Evolutionary conservation across 2,797 vertebrate genomes (phyloP).

Genomic region (Scyliorhinus canicula): DNA sequence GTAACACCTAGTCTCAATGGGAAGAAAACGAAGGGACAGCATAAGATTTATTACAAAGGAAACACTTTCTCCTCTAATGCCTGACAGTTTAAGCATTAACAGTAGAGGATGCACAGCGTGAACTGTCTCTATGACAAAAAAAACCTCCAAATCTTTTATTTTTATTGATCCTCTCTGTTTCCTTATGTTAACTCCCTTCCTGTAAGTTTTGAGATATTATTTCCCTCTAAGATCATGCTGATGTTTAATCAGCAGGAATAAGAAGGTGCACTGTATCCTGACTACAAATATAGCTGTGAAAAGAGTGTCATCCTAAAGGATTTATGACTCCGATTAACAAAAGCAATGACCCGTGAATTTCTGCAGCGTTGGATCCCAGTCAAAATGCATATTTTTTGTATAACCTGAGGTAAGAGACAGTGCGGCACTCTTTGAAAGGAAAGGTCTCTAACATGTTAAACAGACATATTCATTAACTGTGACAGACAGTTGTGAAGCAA

Average conservation of each 20-base stretch:
- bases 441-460: background rate
- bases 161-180: slow-evolving; percentile 59
- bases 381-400: slow-evolving; percentile 24
- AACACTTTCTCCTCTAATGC: slow-evolving; percentile 57
- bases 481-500: background rate
- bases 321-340: slow-evolving; percentile 52
- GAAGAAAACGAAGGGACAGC: slow-evolving; percentile 49
- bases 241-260: slow-evolving; percentile 59
- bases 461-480: background rate
- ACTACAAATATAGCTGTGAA: slow-evolving; percentile 62
- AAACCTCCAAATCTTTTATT: slow-evolving; percentile 44
- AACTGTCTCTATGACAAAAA: slow-evolving; percentile 44
- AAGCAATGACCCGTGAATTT: slow-evolving; percentile 45
- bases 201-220: slow-evolving; percentile 58
- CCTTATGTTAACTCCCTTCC: slow-evolving; percentile 73
- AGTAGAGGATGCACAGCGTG: slow-evolving; percentile 68
- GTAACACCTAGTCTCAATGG: slow-evolving; percentile 51
- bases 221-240: slow-evolving; percentile 49
- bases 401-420: background rate
- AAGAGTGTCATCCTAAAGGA: slow-evolving; percentile 57
- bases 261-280: slow-evolving; percentile 57
- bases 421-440: background rate
- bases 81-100: slow-evolving; percentile 62
- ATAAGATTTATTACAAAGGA: slow-evolving; percentile 76
- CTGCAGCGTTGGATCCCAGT: slow-evolving; percentile 20